These are phyloP conservation scores for Vanessa tameamea DNA, from an alignment of 1,140 invertebrate species.

Conservation along the genomic window DNA sequence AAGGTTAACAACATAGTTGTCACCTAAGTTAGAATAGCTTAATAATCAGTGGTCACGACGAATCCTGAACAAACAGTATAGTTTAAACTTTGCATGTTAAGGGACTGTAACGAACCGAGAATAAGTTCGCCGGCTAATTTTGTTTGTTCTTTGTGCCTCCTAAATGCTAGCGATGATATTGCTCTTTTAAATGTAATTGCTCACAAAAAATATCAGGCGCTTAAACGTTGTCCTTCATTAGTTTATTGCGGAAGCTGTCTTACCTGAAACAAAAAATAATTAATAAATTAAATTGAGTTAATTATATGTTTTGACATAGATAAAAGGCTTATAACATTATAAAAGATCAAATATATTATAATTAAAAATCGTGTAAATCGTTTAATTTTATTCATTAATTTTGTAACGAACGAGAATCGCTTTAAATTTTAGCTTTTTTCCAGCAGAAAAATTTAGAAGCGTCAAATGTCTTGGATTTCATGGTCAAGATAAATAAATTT, in stretches of 20 bases:
- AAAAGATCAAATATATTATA: too few relatives aligned
- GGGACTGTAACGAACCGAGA: conserved; percentile 22
- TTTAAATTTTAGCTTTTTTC: not conserved
- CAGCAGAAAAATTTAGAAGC: not conserved
- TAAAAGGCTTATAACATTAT: too few relatives aligned
- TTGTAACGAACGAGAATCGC: not conserved
- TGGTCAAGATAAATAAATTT: conserved; percentile 38
- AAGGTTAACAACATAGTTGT: not conserved
- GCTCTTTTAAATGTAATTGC: conserved; percentile 19
- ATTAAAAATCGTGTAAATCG: too few relatives aligned
- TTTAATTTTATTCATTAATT: too few relatives aligned
- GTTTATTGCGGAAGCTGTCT: not conserved
- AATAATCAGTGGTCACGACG: conserved; percentile 9
- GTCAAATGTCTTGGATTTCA: conserved; percentile 33
- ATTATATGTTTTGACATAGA: too few relatives aligned
- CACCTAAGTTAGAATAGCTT: conserved; percentile 5
- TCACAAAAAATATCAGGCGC: conserved; percentile 21
- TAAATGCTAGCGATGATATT: not conserved
- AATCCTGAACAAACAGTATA: conserved; percentile 19
- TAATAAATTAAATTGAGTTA: too few relatives aligned
- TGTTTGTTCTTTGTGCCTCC: conserved; percentile 8
- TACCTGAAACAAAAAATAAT: conserved; percentile 28
- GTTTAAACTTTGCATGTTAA: conserved; percentile 28
- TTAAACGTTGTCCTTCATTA: not conserved
- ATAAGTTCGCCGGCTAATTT: conserved; percentile 15